phyloP scores from a whole-genome alignment of 2,888 invertebrate species.

The Liodrosophila aerea region DNA sequence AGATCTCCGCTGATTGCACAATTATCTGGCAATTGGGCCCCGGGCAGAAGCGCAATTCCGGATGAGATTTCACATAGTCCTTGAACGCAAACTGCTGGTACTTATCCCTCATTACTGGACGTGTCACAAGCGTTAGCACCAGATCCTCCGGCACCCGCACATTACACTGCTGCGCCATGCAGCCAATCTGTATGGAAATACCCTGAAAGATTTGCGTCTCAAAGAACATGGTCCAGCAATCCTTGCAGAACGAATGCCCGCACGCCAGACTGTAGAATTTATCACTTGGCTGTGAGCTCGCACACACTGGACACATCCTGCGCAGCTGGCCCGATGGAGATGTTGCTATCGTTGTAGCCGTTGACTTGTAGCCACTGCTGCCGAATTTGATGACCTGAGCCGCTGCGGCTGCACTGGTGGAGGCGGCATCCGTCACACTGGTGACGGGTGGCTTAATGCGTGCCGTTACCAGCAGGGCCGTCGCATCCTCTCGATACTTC shows the following conservation, averaged over 20 bases:
- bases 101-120: conserved; percentile 92
- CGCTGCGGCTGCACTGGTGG: conserved; percentile 45
- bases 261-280: conserved; percentile 92
- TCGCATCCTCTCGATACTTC: conserved; percentile 91
- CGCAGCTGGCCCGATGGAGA: conserved; percentile 40
- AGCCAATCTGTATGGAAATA: conserved; percentile 93
- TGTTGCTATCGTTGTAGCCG: conserved; percentile 1
- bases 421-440: conserved; percentile 46
- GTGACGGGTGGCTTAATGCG: conserved; percentile 84
- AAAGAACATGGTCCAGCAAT: conserved; percentile 98
- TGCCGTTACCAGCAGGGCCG: conserved; percentile 85
- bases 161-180: conserved; percentile 98
- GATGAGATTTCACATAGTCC: conserved; percentile 97
- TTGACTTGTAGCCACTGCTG: conserved; percentile 51
- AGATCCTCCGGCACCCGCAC: conserved; percentile 98
- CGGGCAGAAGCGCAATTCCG: conserved; percentile 95
- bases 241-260: conserved; percentile 96
- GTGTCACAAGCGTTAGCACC: conserved; percentile 92
- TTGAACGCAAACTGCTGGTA: conserved; percentile 98
- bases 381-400: conserved; percentile 52
- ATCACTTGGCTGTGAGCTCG: conserved; percentile 86
- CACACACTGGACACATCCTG: conserved; percentile 90
- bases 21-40: conserved; percentile 97
- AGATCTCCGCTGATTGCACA: conserved; percentile 91
- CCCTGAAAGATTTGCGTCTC: conserved; percentile 96